Evolutionary conservation across 1,140 invertebrate species (phyloP), one percentile per base, ranked within the genome.

Genomic region (Leptopilina clavipes): DNA sequence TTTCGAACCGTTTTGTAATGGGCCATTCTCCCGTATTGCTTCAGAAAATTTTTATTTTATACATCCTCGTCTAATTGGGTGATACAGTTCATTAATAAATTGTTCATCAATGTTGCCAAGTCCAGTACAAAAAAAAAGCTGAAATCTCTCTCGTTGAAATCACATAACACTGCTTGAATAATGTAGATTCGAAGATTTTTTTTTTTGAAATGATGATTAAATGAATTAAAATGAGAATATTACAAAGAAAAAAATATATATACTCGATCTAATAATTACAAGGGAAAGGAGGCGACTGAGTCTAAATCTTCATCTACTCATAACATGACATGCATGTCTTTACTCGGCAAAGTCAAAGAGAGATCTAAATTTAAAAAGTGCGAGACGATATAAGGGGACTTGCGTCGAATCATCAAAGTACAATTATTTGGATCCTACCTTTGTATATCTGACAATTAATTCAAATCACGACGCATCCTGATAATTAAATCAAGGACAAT

Each of bases 131-230:
- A n/a, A n/a, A n/a, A n/a, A 65, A 25, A 11, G 3, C 54, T 19
- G 54, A 56, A 56, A 56, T 19, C 11, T 71, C 45, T 19, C 11
- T 83, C 70, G 83, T 79, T 86, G 84, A 89, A 87, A 85, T 88
- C 86, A 88, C 83, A 76, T 89, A 88, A 89, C 88, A 89, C 88
- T 89, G 88, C 88, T 89, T 89, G 87, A 89, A 87, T 82, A 65
- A 65, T 37, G 59, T 65, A 65, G 59, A 37, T n/a, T 65, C 22
- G 3, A 31, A 65, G 10, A 12, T 25, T 65, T 37, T 14, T 22
- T 31, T 12, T 65, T 37, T 14, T 22, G 12, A n/a, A 65, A 65
- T 65, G 59, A 65, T 6, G 25, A 25, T n/a, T n/a, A 12, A 31
- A 65, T 14, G 37, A 40, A 40, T 40, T 1, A 40, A 17, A 65